Evolutionary conservation across 2,797 vertebrate species (phyloP).

Genomic region (Aldrovandia affinis): DNA sequence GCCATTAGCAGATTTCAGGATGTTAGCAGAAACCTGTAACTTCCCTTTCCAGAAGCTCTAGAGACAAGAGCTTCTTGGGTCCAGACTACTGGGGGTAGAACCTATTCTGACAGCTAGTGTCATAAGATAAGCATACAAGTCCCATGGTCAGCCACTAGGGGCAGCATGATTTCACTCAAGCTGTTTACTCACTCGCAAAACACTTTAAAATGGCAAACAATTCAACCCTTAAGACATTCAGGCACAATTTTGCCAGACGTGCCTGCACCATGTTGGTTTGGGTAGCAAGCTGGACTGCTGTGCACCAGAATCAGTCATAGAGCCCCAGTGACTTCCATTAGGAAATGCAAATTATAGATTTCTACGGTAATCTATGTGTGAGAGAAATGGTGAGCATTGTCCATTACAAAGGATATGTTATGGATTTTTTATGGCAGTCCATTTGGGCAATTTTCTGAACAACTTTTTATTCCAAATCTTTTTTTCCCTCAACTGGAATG

Average conservation of each 20-base stretch:
- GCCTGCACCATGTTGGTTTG: background rate
- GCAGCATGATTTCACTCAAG: background rate
- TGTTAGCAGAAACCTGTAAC: too few species aligned
- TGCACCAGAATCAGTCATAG: too few species aligned
- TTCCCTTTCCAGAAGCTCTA: too few species aligned
- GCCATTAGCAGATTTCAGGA: too few species aligned
- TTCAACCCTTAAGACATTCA: background rate
- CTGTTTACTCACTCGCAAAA: background rate
- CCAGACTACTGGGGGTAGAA: too few species aligned
- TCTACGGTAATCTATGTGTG: background rate
- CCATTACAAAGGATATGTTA: background rate
- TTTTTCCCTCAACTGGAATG: too few species aligned
- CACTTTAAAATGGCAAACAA: too few species aligned
- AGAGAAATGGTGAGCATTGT: background rate
- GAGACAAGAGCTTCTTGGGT: too few species aligned
- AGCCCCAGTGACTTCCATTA: background rate
- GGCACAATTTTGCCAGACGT: background rate
- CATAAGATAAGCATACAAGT: conserved; percentile 1
- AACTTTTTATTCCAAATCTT: background rate
- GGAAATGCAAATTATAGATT: background rate
- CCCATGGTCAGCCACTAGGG: conserved; percentile 5
- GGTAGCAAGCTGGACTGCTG: too few species aligned
- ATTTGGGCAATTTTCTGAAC: too few species aligned
- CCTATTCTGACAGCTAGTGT: background rate
- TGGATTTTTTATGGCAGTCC: background rate